Evolutionary conservation across 2,888 invertebrate genomes (phyloP).

Genomic region (Lingula anatina): DNA sequence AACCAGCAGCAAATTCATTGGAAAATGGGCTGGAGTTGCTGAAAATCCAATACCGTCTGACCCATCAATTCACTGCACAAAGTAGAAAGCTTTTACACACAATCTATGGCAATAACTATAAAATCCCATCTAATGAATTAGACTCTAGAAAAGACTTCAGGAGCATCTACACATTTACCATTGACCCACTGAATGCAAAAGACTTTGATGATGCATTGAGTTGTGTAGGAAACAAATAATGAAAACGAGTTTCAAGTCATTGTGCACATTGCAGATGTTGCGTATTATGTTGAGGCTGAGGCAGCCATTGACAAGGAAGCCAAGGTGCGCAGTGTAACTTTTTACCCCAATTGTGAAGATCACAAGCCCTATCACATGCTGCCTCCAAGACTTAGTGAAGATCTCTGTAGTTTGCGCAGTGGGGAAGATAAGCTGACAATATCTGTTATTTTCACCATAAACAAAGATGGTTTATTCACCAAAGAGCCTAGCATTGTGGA

Average conservation of each 20-base stretch:
- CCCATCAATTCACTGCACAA: too few relatives aligned
- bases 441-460: too few relatives aligned
- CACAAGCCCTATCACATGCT: conserved; percentile 20
- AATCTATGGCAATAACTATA: too few relatives aligned
- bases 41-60: too few relatives aligned
- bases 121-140: too few relatives aligned
- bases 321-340: conserved; percentile 16
- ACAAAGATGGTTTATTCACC: conserved; percentile 12
- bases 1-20: too few relatives aligned
- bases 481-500: conserved; percentile 7
- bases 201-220: conserved; percentile 27
- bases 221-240: conserved; percentile 9
- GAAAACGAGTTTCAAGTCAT: conserved; percentile 13
- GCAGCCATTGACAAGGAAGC: conserved; percentile 21
- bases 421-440: too few relatives aligned
- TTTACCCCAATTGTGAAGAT: conserved; percentile 14
- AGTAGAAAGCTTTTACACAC: too few relatives aligned
- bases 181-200: conserved; percentile 18
- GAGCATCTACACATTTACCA: conserved; percentile 16
- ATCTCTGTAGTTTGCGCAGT: conserved; percentile 22
- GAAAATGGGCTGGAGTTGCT: too few relatives aligned
- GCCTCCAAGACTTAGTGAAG: conserved; percentile 23
- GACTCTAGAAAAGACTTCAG: conserved; percentile 18
- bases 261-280: conserved; percentile 29
- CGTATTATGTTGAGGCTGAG: conserved; percentile 13